Conservation (phyloP, 2,113 vertebrate species). For the Chelonoidis abingdonii region DNA sequence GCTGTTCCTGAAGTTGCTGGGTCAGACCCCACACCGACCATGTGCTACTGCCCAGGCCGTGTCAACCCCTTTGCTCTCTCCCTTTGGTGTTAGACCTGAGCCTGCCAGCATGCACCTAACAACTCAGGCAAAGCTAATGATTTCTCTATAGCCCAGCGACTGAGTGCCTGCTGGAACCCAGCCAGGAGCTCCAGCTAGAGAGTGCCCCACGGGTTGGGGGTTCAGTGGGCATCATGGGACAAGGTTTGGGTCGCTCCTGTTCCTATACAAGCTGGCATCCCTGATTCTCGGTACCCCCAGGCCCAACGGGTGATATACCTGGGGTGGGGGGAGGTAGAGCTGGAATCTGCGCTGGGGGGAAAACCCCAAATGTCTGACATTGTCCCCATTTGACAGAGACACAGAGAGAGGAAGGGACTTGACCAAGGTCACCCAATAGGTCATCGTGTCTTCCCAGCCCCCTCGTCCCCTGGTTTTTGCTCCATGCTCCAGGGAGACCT, state of each 20-base stretch:
- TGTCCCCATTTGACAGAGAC: neutral
- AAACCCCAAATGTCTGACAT: no score
- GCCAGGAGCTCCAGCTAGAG: neutral
- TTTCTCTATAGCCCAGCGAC: neutral
- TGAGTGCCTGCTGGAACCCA: neutral
- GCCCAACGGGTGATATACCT: no score
- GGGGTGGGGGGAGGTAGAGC: neutral
- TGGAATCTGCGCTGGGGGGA: neutral
- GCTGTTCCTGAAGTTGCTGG: no score
- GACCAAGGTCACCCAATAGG: no score
- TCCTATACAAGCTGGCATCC: neutral
- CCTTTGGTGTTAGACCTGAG: neutral
- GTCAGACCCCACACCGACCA: no score
- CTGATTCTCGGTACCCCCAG: neutral
- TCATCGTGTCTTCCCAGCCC: neutral
- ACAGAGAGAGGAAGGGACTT: neutral
- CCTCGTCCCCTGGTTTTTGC: neutral
- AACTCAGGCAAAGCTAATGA: neutral
- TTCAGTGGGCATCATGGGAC: neutral
- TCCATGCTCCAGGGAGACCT: neutral
- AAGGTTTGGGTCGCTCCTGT: neutral
- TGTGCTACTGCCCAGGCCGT: no score
- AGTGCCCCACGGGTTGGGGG: neutral
- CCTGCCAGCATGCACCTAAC: no score
- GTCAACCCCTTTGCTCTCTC: no score